Evolutionary conservation across 2,888 invertebrate genomes (phyloP).

Genomic region (Lycia hirtaria): DNA sequence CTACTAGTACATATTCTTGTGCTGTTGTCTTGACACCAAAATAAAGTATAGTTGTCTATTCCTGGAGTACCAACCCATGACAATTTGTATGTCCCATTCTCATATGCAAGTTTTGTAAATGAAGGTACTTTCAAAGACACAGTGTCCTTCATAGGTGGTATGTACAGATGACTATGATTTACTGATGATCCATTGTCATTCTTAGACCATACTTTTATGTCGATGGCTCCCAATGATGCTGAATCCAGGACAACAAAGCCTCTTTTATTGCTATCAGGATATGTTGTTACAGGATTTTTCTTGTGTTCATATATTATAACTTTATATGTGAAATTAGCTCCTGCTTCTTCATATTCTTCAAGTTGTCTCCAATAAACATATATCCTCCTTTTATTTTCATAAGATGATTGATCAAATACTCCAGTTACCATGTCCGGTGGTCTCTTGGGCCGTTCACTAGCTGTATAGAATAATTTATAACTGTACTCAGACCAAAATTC

Average conservation of each 20-base stretch:
- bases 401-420: conserved; percentile 88
- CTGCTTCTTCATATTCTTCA: conserved; percentile 88
- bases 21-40: conserved; percentile 88
- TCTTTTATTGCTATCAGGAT: conserved; percentile 82
- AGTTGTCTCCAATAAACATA: conserved; percentile 93
- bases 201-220: conserved; percentile 85
- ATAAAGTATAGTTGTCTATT: conserved; percentile 90
- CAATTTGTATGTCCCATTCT: conserved; percentile 89
- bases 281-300: conserved; percentile 60
- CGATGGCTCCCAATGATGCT: conserved; percentile 70
- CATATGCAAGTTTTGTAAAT: conserved; percentile 90
- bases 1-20: conserved; percentile 83
- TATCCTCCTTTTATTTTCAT: conserved; percentile 84
- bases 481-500: conserved; percentile 90
- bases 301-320: conserved; percentile 73
- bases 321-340: conserved; percentile 89
- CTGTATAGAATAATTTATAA: conserved; percentile 86
- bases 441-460: conserved; percentile 84
- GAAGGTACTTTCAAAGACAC: conserved; percentile 77
- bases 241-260: conserved; percentile 86
- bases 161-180: conserved; percentile 84
- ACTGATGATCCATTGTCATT: conserved; percentile 87
- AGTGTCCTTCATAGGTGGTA: conserved; percentile 84
- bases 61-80: conserved; percentile 89
- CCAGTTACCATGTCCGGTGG: conserved; percentile 90